These are phyloP conservation scores for Dysidea cf. avara DNA, from an alignment of 37 sponge, comb jelly and placozoan species.

Conservation along the genomic window DNA sequence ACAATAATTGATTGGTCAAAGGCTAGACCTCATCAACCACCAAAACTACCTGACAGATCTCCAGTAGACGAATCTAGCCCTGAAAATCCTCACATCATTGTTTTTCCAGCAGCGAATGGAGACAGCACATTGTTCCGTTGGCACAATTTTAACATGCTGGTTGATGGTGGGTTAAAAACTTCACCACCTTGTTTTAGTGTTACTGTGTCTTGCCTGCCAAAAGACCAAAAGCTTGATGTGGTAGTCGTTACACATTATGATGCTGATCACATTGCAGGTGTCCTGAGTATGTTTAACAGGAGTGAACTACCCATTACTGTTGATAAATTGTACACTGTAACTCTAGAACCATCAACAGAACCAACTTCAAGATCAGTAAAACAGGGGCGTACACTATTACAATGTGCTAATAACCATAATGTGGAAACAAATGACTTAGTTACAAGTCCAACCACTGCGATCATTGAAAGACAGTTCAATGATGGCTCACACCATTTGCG, in stretches of 20 bases:
- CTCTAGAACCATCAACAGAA: neutral
- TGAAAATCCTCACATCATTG: neutral
- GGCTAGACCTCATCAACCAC: too few species aligned
- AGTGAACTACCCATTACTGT: neutral
- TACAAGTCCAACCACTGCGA: neutral
- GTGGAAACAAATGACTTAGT: too few species aligned
- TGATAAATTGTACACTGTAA: neutral
- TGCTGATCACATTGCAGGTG: constrained; percentile 2
- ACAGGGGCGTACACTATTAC: too few species aligned
- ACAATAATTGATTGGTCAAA: too few species aligned
- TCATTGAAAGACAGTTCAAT: too few species aligned
- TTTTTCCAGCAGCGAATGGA: constrained; percentile 1
- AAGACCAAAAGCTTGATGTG: constrained; percentile 7
- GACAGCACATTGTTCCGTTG: constrained; percentile 16
- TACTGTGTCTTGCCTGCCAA: neutral
- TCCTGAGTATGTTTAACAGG: neutral
- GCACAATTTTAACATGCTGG: neutral
- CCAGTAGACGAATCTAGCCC: neutral
- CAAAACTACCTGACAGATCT: too few species aligned
- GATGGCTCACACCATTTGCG: too few species aligned
- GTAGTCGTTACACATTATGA: constrained; percentile 16
- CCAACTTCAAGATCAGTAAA: too few species aligned
- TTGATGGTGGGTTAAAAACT: constrained; percentile 10
- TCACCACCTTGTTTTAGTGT: neutral
- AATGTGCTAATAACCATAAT: too few species aligned